Percentiles rank a stretch among this genome's conserved stretches.
Conservation (phyloP, 2,797 vertebrate species). For the Acipenser transmontanus region DNA sequence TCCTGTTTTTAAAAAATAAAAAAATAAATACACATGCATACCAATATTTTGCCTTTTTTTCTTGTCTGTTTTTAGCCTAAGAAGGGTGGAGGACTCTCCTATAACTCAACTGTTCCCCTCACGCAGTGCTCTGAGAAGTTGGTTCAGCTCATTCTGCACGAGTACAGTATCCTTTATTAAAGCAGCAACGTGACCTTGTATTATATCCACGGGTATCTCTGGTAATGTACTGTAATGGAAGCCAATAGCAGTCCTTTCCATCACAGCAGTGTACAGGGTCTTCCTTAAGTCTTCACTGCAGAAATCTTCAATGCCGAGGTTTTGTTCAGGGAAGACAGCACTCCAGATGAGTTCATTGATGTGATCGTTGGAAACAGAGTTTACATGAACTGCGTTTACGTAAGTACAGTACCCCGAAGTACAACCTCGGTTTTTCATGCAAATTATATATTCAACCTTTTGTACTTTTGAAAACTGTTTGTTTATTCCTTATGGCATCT, state of each 20-base stretch:
- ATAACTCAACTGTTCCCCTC: constrained; percentile 90
- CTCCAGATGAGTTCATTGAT: constrained; percentile 93
- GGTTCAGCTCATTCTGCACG: constrained; percentile 93
- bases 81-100: constrained; percentile 94
- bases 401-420: constrained; percentile 46
- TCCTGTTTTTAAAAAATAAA: no score
- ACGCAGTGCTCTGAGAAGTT: constrained; percentile 95
- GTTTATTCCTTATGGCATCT: not conserved
- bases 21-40: not conserved
- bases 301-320: constrained; percentile 99
- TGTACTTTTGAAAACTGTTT: not conserved
- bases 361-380: constrained; percentile 94
- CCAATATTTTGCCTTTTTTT: not conserved
- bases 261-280: constrained; percentile 18
- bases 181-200: not conserved
- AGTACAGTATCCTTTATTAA: constrained; percentile 92
- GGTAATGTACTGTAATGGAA: no score
- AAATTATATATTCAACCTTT: no score
- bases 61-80: constrained; percentile 68
- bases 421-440: not conserved
- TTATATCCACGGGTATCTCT: no score
- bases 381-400: constrained; percentile 96
- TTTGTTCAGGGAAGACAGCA: constrained; percentile 91
- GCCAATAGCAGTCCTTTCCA: not conserved
- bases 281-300: constrained; percentile 30